Percentiles rank a stretch among this genome's conserved stretches.
Conservation (phyloP, 53 echinoderm and acorn worm genomes). For the Hippasteria phrygiana region DNA sequence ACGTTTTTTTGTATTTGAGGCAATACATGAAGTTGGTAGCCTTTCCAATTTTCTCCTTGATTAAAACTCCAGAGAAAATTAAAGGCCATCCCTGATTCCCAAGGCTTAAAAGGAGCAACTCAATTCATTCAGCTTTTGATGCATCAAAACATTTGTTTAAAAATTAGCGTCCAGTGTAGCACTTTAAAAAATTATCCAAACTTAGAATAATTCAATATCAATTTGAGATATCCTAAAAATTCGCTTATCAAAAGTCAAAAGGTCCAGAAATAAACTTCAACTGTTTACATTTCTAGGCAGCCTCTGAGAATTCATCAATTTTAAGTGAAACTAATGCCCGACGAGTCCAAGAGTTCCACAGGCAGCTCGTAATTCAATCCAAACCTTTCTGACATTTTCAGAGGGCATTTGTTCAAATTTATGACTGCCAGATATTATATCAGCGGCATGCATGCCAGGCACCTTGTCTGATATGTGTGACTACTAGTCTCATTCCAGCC, state of each 20-base stretch:
- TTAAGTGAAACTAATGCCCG: not conserved
- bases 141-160: too few relatives aligned
- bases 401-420: not conserved
- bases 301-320: not conserved
- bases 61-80: too few relatives aligned
- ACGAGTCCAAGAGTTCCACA: not conserved
- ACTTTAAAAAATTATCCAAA: too few relatives aligned
- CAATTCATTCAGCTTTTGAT: too few relatives aligned
- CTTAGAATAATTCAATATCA: too few relatives aligned
- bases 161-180: too few relatives aligned
- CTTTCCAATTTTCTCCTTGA: too few relatives aligned
- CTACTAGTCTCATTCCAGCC: constrained; percentile 47
- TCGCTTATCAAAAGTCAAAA: not conserved
- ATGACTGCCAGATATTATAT: not conserved
- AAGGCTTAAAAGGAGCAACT: too few relatives aligned
- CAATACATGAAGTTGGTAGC: too few relatives aligned
- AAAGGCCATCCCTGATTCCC: too few relatives aligned
- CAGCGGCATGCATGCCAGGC: constrained; percentile 1
- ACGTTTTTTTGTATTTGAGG: too few relatives aligned
- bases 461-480: not conserved
- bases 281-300: constrained; percentile 28
- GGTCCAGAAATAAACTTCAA: constrained; percentile 28
- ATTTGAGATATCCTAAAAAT: constrained; percentile 23
- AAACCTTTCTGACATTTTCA: not conserved
- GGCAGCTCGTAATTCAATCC: constrained; percentile 5